Evolutionary conservation across 2,113 vertebrate species (phyloP).

Genomic region (Cyanistes caeruleus): DNA sequence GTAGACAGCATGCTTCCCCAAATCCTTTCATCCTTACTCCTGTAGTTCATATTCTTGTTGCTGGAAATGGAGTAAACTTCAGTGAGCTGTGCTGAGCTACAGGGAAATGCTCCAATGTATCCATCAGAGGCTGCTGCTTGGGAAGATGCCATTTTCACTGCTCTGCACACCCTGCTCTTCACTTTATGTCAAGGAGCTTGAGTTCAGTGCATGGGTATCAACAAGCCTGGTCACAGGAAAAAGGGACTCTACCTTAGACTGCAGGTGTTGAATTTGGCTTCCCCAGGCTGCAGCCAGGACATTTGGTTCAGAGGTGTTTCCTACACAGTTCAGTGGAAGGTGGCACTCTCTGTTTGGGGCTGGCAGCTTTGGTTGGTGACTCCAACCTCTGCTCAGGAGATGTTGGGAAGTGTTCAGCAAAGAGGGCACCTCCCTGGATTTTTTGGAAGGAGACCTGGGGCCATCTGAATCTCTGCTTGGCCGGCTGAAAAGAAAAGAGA

Average conservation of each 20-base stretch:
- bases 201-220: not conserved
- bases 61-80: not conserved
- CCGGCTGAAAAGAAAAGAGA: not conserved
- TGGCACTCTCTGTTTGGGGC: not conserved
- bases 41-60: not conserved
- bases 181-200: not conserved
- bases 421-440: not conserved
- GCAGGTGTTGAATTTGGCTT: not conserved
- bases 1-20: not conserved
- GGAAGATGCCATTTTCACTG: not conserved
- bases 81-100: not conserved
- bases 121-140: not conserved
- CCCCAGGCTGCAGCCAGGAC: not conserved
- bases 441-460: not conserved
- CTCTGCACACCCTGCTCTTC: not conserved
- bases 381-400: not conserved
- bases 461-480: rapidly evolving
- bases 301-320: not conserved
- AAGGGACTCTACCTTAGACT: not conserved
- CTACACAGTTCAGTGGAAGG: not conserved
- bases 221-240: not conserved
- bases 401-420: not conserved
- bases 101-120: not conserved
- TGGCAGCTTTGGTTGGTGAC: not conserved
- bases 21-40: not conserved